phyloP scores from a whole-genome alignment of 1,140 invertebrate genomes.

The Pseudomyrmex concolor region DNA sequence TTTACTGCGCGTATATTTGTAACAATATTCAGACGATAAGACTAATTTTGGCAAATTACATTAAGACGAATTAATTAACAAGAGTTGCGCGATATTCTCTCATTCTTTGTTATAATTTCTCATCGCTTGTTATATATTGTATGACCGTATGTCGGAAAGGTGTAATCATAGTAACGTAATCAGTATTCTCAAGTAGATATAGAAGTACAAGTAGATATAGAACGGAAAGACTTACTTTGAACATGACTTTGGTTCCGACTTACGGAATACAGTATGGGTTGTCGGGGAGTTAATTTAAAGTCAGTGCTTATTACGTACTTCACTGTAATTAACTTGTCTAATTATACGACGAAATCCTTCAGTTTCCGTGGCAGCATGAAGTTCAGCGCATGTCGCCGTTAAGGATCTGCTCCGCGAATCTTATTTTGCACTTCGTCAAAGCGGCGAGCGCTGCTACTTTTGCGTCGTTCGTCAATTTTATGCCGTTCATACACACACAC shows the following conservation, averaged over 20 bases:
- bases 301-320: conserved; percentile 55
- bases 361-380: conserved; percentile 44
- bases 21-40: too few relatives aligned
- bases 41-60: neutral
- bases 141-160: neutral
- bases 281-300: conserved; percentile 60
- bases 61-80: neutral
- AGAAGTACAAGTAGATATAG: neutral
- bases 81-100: neutral
- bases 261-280: conserved; percentile 23
- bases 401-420: conserved; percentile 43
- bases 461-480: neutral
- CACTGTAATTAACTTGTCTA: conserved; percentile 61
- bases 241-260: conserved; percentile 1
- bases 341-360: conserved; percentile 59
- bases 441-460: conserved; percentile 26
- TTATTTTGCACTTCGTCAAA: conserved; percentile 54
- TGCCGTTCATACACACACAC: neutral
- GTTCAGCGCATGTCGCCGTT: conserved; percentile 32
- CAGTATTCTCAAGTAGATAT: conserved; percentile 16
- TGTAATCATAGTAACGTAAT: neutral
- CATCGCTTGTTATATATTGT: neutral
- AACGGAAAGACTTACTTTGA: conserved; percentile 20
- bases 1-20: neutral
- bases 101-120: neutral